Base-by-base conservation (phyloP, 2,113 vertebrate genomes). In the Bufo bufo region DNA sequence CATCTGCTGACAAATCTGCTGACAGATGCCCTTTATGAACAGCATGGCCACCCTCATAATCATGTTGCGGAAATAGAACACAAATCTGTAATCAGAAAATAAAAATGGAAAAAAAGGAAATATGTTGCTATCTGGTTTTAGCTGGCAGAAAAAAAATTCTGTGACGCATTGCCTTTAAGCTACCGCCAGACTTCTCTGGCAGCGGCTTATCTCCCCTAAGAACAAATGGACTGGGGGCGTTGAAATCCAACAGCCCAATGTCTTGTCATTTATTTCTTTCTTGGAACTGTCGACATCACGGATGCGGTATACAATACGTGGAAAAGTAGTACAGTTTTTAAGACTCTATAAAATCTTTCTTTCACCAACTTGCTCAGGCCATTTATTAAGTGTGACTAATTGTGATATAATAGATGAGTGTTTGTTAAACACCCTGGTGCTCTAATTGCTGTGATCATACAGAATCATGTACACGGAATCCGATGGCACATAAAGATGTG, bases 311-410 rank as follows among this genome's bases (percentile, higher is more conserved):
- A 74, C 72, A 19, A 43, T 50, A 75, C 72, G 50, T 75, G 6
- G 72, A 75, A 74, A 75, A 75, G 72, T 75, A 75, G 72, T 75
- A 75, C 71, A 47, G 72, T 19, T 83, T 63, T 65, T 63, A 65
- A 82, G 80, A 61, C 23, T 65, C 63, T 83, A 69, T 83, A 66
- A 83, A 83, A 65, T 52, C 43, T 59, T 77, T 77, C 69, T 77
- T 49, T 85, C 71, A 82, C 19, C 66, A 49, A 66, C 83, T 71
- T 61, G 71, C 45, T 54, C 45, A 77, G 47, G 56, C 33, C 58
- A 12, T 65, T 77, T 77, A 88, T 88, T 88, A 88, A 10, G 23
- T 88, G n/a, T 84, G 80, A 83, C 80, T 88, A 88, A 88, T 88
- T 19, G 9, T 88, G 72, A 81, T 45, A 83, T 75, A 75, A 75